Evolutionary conservation across 2,888 invertebrate species (phyloP).

Genomic region (Gnatocerus cornutus): DNA sequence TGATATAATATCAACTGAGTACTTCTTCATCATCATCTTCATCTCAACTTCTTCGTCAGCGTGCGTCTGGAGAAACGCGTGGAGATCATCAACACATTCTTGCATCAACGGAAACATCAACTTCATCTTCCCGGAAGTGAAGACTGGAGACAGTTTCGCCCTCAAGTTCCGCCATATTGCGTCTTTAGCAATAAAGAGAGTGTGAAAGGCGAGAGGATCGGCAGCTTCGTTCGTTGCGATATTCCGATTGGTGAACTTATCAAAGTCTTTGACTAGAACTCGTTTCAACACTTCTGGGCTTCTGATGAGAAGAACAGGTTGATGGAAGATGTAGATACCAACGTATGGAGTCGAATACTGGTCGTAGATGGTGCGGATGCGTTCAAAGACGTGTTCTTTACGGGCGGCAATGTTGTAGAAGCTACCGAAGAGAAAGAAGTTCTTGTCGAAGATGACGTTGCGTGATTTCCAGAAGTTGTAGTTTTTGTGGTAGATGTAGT

Average conservation of each 20-base stretch:
- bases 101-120: slow-evolving; percentile 71
- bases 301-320: slow-evolving; percentile 69
- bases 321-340: slow-evolving; percentile 71
- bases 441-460: slow-evolving; percentile 14
- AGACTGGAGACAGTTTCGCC: slow-evolving; percentile 72
- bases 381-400: slow-evolving; percentile 20
- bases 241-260: slow-evolving; percentile 70
- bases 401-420: slow-evolving; percentile 21
- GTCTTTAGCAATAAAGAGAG: slow-evolving; percentile 69
- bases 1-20: slow-evolving; percentile 66
- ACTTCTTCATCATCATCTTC: slow-evolving; percentile 38
- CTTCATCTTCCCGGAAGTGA: slow-evolving; percentile 74
- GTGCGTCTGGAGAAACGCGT: slow-evolving; percentile 36
- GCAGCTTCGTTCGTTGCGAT: slow-evolving; percentile 68
- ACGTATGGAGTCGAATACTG: slow-evolving; percentile 62
- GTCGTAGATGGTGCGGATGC: slow-evolving; percentile 53
- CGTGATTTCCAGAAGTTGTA: slow-evolving; percentile 35
- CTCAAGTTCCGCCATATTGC: slow-evolving; percentile 73
- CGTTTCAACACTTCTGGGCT: slow-evolving; percentile 71
- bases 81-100: slow-evolving; percentile 61
- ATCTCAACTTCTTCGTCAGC: slow-evolving; percentile 35
- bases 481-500: slow-evolving; percentile 10
- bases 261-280: slow-evolving; percentile 71
- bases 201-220: slow-evolving; percentile 68
- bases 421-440: slow-evolving; percentile 37